phyloP scores from a whole-genome alignment of 2,888 invertebrate genomes.

The Gnatocerus cornutus region DNA sequence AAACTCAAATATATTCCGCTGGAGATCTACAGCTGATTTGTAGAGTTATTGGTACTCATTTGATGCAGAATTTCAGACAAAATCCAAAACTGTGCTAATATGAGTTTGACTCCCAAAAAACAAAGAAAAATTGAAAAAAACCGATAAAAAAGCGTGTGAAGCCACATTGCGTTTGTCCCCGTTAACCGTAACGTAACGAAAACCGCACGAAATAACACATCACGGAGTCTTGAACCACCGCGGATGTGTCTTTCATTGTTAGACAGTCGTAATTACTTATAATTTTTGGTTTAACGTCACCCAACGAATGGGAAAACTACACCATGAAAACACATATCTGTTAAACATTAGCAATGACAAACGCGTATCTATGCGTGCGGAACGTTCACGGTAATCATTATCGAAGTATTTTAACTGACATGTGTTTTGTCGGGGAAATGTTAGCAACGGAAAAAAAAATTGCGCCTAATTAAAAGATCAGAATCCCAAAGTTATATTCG shows the following conservation, averaged over 20 bases:
- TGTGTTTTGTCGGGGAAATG: conserved; percentile 41
- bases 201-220: conserved; percentile 14
- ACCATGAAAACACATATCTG: conserved; percentile 30
- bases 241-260: conserved; percentile 27
- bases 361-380: conserved; percentile 38
- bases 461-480: conserved; percentile 26
- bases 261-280: conserved; percentile 23
- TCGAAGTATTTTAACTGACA: conserved; percentile 28
- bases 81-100: no score
- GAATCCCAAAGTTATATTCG: conserved; percentile 23
- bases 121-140: no score
- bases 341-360: conserved; percentile 32
- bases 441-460: neutral
- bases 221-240: conserved; percentile 8
- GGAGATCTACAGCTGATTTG: no score
- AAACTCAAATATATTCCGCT: no score
- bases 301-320: conserved; percentile 27
- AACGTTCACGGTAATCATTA: conserved; percentile 41
- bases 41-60: no score
- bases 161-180: neutral
- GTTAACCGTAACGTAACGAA: conserved; percentile 8
- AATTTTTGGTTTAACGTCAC: conserved; percentile 30
- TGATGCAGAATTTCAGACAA: no score
- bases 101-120: no score
- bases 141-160: no score